A percentile compares a stretch with the other conserved stretches of the same genome.
Evolutionary conservation across 2,113 vertebrate genomes (phyloP).

Genomic region (Tragelaphus imberbis): DNA sequence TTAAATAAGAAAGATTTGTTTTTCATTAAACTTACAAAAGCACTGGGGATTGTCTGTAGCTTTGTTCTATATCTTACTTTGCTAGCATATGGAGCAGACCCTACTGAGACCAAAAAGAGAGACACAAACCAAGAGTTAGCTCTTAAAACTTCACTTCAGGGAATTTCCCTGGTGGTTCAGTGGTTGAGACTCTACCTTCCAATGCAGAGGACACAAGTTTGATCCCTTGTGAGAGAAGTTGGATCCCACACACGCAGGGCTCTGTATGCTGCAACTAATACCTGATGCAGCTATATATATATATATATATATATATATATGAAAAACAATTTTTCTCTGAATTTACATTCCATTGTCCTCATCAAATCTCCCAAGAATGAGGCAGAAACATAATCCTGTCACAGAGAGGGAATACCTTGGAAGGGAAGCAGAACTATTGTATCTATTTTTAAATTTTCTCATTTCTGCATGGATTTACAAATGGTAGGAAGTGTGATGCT

Average conservation of each 20-base stretch:
- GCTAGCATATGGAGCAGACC: background rate
- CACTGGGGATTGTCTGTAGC: background rate
- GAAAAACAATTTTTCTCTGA: background rate
- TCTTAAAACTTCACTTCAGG: background rate
- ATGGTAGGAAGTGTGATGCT: background rate
- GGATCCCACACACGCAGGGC: background rate
- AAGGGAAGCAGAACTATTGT: background rate
- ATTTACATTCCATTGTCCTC: background rate
- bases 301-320: background rate
- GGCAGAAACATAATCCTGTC: background rate
- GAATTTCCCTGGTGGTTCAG: background rate
- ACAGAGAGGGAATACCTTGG: no score
- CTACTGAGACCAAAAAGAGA: background rate
- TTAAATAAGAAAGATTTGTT: background rate
- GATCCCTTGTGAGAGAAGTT: background rate
- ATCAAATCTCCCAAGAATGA: background rate
- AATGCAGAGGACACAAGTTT: background rate
- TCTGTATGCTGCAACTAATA: rapidly evolving
- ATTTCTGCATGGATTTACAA: background rate
- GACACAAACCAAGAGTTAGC: background rate
- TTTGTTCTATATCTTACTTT: background rate
- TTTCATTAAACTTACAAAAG: background rate
- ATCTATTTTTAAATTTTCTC: background rate
- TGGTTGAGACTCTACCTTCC: background rate
- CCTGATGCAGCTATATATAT: background rate